These are phyloP conservation scores for Oscheius sp. DNA, from an alignment of 2,888 invertebrate genomes.

Conservation along the genomic window DNA sequence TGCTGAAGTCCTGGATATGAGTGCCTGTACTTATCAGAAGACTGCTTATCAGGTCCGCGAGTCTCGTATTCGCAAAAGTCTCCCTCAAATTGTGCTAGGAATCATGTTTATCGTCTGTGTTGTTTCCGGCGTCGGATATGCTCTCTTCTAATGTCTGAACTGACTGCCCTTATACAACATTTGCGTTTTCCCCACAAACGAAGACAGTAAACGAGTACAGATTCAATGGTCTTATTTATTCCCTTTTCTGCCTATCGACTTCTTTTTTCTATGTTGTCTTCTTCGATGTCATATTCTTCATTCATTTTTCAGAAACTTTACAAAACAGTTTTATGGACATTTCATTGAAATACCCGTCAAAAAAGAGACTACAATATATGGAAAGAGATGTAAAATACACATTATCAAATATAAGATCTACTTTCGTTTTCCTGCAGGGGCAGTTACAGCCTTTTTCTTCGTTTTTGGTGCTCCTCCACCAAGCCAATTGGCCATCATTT, in stretches of 20 bases:
- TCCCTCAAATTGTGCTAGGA: not conserved
- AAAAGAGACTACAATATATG: conserved; percentile 10
- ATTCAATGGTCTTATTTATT: not conserved
- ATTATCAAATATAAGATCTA: conserved; percentile 1
- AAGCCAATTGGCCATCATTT: conserved; percentile 88
- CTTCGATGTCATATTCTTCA: not conserved
- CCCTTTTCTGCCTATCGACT: too few species aligned
- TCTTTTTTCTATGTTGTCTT: not conserved
- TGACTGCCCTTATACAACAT: not conserved
- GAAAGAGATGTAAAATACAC: conserved; percentile 5
- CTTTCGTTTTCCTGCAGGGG: conserved; percentile 22
- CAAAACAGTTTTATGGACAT: conserved; percentile 11
- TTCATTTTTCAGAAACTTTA: too few species aligned
- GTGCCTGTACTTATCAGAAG: not conserved
- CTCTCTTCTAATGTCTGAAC: too few species aligned
- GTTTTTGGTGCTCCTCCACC: conserved; percentile 79
- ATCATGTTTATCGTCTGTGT: not conserved
- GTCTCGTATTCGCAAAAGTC: not conserved
- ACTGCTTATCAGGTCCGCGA: not conserved
- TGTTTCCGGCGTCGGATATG: not conserved
- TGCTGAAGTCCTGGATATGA: conserved; percentile 11
- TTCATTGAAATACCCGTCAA: conserved; percentile 31
- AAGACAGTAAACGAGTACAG: not conserved
- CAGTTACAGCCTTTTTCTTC: conserved; percentile 58
- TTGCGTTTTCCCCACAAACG: not conserved